A percentile compares a stretch with the other conserved stretches of the same genome.
Evolutionary conservation across 2,888 invertebrate species (phyloP).

Genomic region (Agrotis exclamationis): DNA sequence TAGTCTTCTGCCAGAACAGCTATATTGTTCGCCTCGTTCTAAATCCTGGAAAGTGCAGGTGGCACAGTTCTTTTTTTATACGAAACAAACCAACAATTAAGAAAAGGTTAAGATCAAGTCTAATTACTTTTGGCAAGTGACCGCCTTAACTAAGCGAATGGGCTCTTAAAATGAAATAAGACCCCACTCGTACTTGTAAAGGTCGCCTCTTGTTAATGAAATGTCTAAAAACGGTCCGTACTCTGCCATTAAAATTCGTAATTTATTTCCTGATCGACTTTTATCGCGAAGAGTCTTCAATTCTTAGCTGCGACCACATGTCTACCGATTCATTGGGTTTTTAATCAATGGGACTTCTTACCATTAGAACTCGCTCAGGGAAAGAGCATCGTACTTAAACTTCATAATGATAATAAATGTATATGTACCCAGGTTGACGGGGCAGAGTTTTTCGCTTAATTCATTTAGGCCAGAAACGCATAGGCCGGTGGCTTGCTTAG

Average conservation of each 20-base stretch:
- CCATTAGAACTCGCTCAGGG: too few species aligned
- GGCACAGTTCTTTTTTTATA: not conserved
- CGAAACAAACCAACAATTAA: not conserved
- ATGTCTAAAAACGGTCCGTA: not conserved
- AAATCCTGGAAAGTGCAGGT: too few species aligned
- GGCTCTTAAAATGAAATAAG: constrained; percentile 13
- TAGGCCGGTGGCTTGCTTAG: too few species aligned
- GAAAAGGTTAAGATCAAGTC: constrained; percentile 27
- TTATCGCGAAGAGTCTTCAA: constrained; percentile 7
- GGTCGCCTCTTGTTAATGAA: constrained; percentile 1
- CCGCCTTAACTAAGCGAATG: constrained; percentile 11
- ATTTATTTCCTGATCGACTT: constrained; percentile 16
- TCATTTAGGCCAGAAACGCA: too few species aligned
- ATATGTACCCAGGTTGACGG: too few species aligned
- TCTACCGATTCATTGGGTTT: not conserved
- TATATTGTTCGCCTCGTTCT: too few species aligned
- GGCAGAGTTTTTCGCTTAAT: too few species aligned
- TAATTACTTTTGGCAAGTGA: constrained; percentile 23
- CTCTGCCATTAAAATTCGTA: not conserved
- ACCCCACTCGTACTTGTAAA: constrained; percentile 26
- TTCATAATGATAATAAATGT: too few species aligned
- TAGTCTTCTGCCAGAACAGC: too few species aligned
- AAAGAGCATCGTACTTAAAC: too few species aligned
- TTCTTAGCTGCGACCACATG: constrained; percentile 5
- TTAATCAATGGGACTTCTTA: not conserved